Conservation (phyloP, 2,797 vertebrate genomes). For the Cossypha heuglini region DNA sequence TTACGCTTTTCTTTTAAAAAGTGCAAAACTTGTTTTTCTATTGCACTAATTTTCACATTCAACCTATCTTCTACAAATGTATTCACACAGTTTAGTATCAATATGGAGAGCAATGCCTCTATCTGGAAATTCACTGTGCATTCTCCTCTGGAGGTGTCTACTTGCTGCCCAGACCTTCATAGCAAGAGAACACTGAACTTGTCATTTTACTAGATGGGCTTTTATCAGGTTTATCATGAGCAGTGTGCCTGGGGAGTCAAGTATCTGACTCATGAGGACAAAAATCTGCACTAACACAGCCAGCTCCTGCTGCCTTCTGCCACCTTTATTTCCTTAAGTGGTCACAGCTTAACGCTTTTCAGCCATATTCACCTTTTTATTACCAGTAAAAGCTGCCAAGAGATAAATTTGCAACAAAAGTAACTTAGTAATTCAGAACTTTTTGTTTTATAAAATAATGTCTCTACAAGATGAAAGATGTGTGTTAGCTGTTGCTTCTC, state of each 20-base stretch:
- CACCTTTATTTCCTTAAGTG: neutral
- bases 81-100: neutral
- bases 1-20: neutral
- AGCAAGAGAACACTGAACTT: neutral
- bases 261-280: neutral
- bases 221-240: neutral
- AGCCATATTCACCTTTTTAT: neutral
- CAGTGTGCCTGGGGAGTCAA: neutral
- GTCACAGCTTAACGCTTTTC: neutral
- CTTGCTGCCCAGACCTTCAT: rapidly evolving
- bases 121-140: neutral
- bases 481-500: neutral
- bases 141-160: neutral
- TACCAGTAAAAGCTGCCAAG: neutral
- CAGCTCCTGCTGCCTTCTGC: neutral
- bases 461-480: neutral
- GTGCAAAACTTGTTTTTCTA: neutral
- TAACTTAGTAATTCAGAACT: neutral
- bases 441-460: neutral
- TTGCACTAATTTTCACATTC: neutral
- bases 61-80: neutral
- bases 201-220: neutral
- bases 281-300: neutral
- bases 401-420: neutral
- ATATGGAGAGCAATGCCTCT: neutral